A percentile compares a stretch with the other conserved stretches of the same genome.
These are phyloP conservation scores for Moxostoma hubbsi DNA, from an alignment of 2,797 vertebrate species.

Conservation along the genomic window DNA sequence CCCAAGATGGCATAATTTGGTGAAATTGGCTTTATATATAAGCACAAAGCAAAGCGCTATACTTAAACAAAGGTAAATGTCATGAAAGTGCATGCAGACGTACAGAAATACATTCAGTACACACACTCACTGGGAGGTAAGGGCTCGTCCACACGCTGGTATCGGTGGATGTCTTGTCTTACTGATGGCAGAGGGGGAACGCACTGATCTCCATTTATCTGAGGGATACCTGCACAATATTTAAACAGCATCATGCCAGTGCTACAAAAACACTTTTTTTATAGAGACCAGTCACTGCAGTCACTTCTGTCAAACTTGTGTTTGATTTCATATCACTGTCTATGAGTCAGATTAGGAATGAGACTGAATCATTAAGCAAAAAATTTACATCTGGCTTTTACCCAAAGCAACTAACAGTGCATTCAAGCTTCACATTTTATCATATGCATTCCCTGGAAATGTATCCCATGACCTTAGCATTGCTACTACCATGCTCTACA, in stretches of 20 bases:
- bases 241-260: neutral
- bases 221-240: constrained; percentile 69
- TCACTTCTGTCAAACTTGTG: no score
- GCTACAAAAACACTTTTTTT: neutral
- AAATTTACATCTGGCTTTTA: no score
- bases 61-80: neutral
- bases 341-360: neutral
- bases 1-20: neutral
- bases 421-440: no score
- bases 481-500: no score
- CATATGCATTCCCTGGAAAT: no score
- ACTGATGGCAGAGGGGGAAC: constrained; percentile 90
- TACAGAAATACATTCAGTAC: constrained; percentile 49
- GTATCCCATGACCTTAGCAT: no score
- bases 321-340: no score
- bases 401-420: no score
- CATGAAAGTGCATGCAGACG: constrained; percentile 43
- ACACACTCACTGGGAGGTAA: constrained; percentile 93
- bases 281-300: no score
- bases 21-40: neutral
- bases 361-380: neutral
- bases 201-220: constrained; percentile 87
- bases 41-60: neutral
- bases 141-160: constrained; percentile 98
- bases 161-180: constrained; percentile 93